Evolutionary conservation across 2,888 invertebrate species (phyloP).

Genomic region (Ptilodon capucinus): DNA sequence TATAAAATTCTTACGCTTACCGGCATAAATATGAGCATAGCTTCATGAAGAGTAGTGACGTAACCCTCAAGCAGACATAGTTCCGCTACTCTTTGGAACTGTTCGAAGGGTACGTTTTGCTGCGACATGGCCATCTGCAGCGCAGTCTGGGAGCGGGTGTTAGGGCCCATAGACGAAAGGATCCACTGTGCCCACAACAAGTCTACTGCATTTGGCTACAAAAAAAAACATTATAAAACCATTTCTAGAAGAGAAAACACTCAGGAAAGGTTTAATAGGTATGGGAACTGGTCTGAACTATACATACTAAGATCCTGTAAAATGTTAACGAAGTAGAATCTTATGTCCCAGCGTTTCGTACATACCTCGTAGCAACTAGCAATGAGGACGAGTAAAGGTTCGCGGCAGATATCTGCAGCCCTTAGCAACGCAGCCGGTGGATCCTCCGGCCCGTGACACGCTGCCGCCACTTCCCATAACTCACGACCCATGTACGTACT

Average conservation of each 20-base stretch:
- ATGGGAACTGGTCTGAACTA: too few species aligned
- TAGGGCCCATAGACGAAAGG: slow-evolving; percentile 57
- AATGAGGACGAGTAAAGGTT: slow-evolving; percentile 85
- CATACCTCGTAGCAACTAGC: slow-evolving; percentile 88
- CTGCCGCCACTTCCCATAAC: slow-evolving; percentile 84
- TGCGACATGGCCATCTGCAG: slow-evolving; percentile 53
- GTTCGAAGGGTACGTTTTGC: slow-evolving; percentile 51
- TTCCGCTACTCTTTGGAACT: slow-evolving; percentile 75
- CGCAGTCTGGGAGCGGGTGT: slow-evolving; percentile 39
- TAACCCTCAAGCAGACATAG: slow-evolving; percentile 81
- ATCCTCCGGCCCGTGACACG: slow-evolving; percentile 87
- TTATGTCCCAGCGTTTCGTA: neutral
- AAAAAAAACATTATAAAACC: neutral
- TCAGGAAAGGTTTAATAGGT: too few species aligned
- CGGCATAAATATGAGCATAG: slow-evolving; percentile 87
- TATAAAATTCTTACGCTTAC: slow-evolving; percentile 55
- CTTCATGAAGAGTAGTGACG: slow-evolving; percentile 83
- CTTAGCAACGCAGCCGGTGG: slow-evolving; percentile 85
- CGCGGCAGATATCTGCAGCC: slow-evolving; percentile 80
- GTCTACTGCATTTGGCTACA: slow-evolving; percentile 84
- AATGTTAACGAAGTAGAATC: neutral
- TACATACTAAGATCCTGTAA: too few species aligned
- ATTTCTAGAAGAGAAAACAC: neutral
- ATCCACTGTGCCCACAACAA: slow-evolving; percentile 85
- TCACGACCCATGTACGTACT: slow-evolving; percentile 70